These are phyloP conservation scores for Octopus bimaculoides DNA, from an alignment of 1,140 invertebrate species.

Conservation along the genomic window DNA sequence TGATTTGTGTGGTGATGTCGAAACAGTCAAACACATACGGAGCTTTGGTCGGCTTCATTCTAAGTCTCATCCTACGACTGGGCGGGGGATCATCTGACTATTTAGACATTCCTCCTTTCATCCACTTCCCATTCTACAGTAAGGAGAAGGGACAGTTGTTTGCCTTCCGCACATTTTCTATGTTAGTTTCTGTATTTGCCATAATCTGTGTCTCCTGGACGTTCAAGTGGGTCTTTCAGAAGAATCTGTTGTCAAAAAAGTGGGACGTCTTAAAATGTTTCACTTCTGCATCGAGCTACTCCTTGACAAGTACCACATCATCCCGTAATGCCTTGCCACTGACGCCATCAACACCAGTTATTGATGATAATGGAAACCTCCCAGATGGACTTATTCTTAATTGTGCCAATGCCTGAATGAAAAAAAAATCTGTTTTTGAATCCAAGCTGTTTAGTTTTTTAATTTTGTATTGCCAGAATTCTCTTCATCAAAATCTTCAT, in stretches of 20 bases:
- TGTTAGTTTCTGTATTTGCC: constrained; percentile 34
- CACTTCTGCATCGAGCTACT: too few species aligned
- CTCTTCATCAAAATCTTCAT: too few species aligned
- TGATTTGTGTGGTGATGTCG: constrained; percentile 88
- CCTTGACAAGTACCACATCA: too few species aligned
- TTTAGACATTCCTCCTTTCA: constrained; percentile 39
- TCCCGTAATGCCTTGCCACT: too few species aligned
- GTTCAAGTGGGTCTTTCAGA: background rate
- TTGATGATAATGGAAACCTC: too few species aligned
- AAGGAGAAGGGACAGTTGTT: constrained; percentile 37
- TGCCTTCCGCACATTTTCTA: constrained; percentile 46
- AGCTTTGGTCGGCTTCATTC: constrained; percentile 75
- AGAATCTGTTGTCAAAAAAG: background rate
- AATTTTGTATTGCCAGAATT: too few species aligned
- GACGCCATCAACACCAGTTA: too few species aligned
- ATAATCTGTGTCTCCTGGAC: constrained; percentile 22
- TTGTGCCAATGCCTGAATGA: too few species aligned
- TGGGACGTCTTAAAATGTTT: constrained; percentile 11
- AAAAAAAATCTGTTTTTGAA: too few species aligned
- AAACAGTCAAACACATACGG: constrained; percentile 82
- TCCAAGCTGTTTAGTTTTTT: too few species aligned
- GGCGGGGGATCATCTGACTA: constrained; percentile 72
- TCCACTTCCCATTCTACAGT: constrained; percentile 44
- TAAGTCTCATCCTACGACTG: constrained; percentile 81
- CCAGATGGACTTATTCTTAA: too few species aligned